Percentiles rank a stretch among this genome's conserved stretches.
Conservation (phyloP, 2,888 invertebrate species). For the Pyrocoelia pectoralis region DNA sequence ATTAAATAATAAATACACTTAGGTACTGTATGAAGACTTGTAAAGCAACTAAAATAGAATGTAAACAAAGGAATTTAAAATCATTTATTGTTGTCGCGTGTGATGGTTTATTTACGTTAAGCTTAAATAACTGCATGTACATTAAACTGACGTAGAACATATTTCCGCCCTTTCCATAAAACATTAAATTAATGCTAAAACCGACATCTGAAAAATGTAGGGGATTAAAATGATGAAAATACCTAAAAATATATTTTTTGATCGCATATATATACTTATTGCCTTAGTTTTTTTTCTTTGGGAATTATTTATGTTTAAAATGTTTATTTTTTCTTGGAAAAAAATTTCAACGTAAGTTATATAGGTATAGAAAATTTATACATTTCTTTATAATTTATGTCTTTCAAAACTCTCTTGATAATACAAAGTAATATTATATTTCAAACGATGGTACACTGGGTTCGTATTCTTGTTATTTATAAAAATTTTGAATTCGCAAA, state of each 20-base stretch:
- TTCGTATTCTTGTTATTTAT: background rate
- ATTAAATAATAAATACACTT: too few relatives aligned
- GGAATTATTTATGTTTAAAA: background rate
- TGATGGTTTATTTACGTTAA: conserved; percentile 1
- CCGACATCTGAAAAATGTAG: background rate
- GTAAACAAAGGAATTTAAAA: background rate
- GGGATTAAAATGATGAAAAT: conserved; percentile 8
- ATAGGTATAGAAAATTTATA: background rate
- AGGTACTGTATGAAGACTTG: too few relatives aligned
- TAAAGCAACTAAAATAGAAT: too few relatives aligned
- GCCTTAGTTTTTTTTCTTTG: background rate
- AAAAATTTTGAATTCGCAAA: background rate
- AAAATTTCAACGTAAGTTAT: background rate
- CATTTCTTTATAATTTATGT: background rate
- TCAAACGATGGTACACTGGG: background rate
- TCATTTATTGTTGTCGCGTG: background rate
- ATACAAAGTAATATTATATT: conserved; percentile 2
- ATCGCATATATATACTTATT: background rate
- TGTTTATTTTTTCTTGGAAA: background rate
- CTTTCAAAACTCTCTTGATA: background rate
- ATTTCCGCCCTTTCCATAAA: background rate
- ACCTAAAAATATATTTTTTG: background rate
- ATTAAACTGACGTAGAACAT: background rate
- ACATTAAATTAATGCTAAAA: conserved; percentile 2
- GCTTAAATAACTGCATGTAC: background rate